Base-by-base conservation (phyloP, 1,140 invertebrate genomes). In the Drosophila leontia region DNA sequence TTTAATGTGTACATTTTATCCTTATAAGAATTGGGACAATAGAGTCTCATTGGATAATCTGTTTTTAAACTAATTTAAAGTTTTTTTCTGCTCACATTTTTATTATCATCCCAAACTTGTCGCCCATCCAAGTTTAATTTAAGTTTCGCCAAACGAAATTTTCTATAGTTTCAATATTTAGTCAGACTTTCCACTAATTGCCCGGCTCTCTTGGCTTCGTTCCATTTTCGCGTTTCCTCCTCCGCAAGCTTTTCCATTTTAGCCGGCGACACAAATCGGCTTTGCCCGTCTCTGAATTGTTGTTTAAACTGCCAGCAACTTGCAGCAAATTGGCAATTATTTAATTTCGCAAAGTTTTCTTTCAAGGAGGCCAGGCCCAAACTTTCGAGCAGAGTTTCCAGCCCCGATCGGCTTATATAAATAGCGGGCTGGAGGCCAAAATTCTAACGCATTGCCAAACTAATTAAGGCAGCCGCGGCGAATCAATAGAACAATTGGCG, bases 371-470 rank as follows among this genome's bases (percentile, higher is more conserved):
- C 56, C 26, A 11, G 29, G 15, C 39, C 60, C 23, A 48, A 71
- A 71, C 45, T 78, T 78, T 77, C 29, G 29, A 9, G 23, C 17
- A 12, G 11, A 42, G 12, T 23, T 37, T 19, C n/a, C 37, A 39
- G 19, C 26, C 11, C 42, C 48, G 42, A 71, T 62, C 75, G 75
- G 75, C 67, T 79, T 78, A 64, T 44, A 78, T 79, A 78, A 64
- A 78, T 72, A 59, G 55, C 63, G 51, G 65, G 42, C 70, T 51
- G 23, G 45, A 32, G 37, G 68, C 68, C 35, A 47, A 71, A 77
- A 78, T 79, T 79, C 71, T 78, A 79, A 63, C 76, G 64, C 76
- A 71, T 79, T 78, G 75, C 53, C 75, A 78, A 78, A 78, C 75
- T 64, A 79, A 79, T 79, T 78, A 78, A 37, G 76, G 48, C 75